A percentile compares a stretch with the other conserved stretches of the same genome.
Conservation (phyloP, 1,140 invertebrate genomes). For the Steinernema khuongi region DNA sequence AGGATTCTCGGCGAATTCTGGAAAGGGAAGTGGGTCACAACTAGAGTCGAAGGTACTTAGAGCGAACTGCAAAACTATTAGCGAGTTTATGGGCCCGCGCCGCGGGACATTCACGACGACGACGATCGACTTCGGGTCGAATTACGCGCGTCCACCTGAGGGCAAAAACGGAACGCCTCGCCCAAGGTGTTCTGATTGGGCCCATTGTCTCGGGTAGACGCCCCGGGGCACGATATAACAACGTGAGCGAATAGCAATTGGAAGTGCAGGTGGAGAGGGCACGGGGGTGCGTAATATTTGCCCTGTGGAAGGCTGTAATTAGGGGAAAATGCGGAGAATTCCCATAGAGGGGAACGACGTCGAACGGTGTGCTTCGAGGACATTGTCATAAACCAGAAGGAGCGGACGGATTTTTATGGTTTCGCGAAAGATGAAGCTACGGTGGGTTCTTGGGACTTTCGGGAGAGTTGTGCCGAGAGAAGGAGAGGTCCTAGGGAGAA, state of each 20-base stretch:
- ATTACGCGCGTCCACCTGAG: neutral
- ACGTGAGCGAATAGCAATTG: neutral
- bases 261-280: too few species aligned
- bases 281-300: too few species aligned
- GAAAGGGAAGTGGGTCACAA: neutral
- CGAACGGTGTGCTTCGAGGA: too few species aligned
- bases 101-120: neutral
- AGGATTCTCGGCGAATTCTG: neutral
- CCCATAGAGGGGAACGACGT: too few species aligned
- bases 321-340: too few species aligned
- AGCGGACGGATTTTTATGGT: too few species aligned
- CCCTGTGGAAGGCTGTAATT: too few species aligned
- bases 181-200: neutral
- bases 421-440: too few species aligned
- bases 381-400: neutral
- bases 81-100: neutral
- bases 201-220: neutral
- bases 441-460: too few species aligned
- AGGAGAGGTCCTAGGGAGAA: too few species aligned
- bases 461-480: too few species aligned
- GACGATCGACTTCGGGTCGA: neutral
- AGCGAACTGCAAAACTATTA: neutral
- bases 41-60: neutral
- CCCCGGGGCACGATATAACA: neutral
- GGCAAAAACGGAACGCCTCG: neutral